A percentile compares a stretch with the other conserved stretches of the same genome.
Conservation (phyloP, 2,888 invertebrate species). For the Drosophila aldrichi region DNA sequence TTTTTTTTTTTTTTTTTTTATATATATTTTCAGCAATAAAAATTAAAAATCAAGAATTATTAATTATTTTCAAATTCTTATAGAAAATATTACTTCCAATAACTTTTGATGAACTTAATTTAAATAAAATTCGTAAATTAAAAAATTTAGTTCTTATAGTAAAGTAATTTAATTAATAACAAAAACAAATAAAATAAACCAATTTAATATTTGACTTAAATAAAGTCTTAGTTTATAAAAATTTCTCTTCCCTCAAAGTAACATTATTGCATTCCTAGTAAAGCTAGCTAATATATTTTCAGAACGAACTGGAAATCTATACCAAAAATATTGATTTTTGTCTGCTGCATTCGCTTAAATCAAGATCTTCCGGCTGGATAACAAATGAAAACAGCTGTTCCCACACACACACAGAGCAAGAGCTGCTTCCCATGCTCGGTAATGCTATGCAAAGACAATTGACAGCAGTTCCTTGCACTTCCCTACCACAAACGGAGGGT, state of each 20-base stretch:
- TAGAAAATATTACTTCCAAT: too few species aligned
- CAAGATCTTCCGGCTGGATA: constrained; percentile 14
- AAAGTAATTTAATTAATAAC: too few species aligned
- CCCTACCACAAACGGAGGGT: constrained; percentile 14
- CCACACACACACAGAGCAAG: not conserved
- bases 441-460: constrained; percentile 37
- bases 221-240: not conserved
- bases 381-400: constrained; percentile 37
- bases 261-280: not conserved
- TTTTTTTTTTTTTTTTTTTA: too few species aligned
- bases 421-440: not conserved
- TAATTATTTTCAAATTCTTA: too few species aligned
- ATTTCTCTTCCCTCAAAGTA: too few species aligned
- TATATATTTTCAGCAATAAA: too few species aligned
- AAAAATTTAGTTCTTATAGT: too few species aligned
- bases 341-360: constrained; percentile 3
- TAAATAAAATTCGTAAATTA: too few species aligned
- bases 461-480: constrained; percentile 37
- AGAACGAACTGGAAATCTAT: not conserved
- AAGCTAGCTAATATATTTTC: not conserved
- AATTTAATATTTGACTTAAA: too few species aligned
- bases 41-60: too few species aligned
- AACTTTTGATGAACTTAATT: too few species aligned
- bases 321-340: not conserved
- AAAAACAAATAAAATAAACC: too few species aligned